Base-by-base conservation (phyloP, 1,140 invertebrate genomes). In the Philotrypesis tridentata region DNA sequence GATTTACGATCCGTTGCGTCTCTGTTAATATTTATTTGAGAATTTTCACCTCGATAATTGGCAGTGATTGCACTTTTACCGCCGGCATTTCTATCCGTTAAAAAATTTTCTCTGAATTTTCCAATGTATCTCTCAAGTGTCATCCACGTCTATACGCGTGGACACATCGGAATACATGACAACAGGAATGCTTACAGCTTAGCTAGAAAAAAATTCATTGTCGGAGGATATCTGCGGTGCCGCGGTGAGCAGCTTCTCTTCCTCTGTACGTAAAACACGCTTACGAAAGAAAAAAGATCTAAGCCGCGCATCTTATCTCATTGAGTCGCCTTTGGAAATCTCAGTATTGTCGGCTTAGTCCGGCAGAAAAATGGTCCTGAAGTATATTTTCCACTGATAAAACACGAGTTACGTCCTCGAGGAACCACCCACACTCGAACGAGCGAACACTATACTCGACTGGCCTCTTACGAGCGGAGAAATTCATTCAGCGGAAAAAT, bases 301-400 rank as follows among this genome's bases (percentile, higher is more conserved):
- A 29, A 29, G 61, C 61, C n/a, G 27, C n/a, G 27, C 27, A 29
- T 65, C 61, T 65, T 65, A 65, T 65, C 61, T 65, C 25, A 11
- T 23, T 25, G 23, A 55, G 23, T 65, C 23, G 23, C 61, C 23
- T n/a, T n/a, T 27, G 27, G 27, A 65, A 65, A 65, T 65, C 61
- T 65, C 61, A 3, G 61, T 17, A 65, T 65, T 65, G 61, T 65
- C 25, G 23, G 61, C 61, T 65, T 29, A 65, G 5, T 27, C 23
- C 25, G 27, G 61, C 9, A 25, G 25, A 25, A 65, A 29, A 65
- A 29, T 65, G 23, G 23, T 25, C 23, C 61, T 25, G 61, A 65
- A 65, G 61, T 27, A 29, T 72, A 31, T 72, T 37, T 21, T 8
- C 37, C 21, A 23, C 70, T 72, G 70, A 72, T 72, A 72, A 72